Evolutionary conservation across 1,140 invertebrate genomes (phyloP).

Genomic region (Galendromus occidentalis): DNA sequence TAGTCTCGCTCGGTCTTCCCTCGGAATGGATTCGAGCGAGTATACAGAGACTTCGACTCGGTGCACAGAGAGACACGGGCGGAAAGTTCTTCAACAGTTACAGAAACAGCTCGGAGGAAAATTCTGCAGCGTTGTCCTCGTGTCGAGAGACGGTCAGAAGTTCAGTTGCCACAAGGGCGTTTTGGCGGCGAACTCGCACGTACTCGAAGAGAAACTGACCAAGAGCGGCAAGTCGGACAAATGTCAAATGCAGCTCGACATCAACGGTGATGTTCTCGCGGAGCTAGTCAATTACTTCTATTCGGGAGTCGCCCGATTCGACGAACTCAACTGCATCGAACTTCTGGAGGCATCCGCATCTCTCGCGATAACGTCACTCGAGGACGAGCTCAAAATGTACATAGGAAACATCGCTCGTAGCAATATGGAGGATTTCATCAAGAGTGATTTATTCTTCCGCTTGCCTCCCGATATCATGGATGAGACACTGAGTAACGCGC

Average conservation of each 20-base stretch:
- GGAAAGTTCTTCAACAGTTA: background rate
- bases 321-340: background rate
- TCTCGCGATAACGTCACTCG: background rate
- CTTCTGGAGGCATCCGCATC: background rate
- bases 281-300: background rate
- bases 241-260: background rate
- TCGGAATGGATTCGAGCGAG: too few species aligned
- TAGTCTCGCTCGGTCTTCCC: too few species aligned
- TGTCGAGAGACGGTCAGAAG: background rate
- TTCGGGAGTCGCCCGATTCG: background rate
- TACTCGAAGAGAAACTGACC: background rate
- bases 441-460: background rate
- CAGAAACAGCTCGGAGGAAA: background rate
- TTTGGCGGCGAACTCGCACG: background rate
- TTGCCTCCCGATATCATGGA: background rate
- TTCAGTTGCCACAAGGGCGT: background rate
- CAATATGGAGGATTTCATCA: background rate
- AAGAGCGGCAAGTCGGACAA: too few species aligned
- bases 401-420: background rate
- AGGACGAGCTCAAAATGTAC: background rate
- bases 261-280: background rate
- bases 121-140: background rate
- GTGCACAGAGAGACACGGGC: background rate
- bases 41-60: too few species aligned
- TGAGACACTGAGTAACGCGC: background rate